Evolutionary conservation across 1,140 invertebrate species (phyloP).

Genomic region (Euglossa dilemma): DNA sequence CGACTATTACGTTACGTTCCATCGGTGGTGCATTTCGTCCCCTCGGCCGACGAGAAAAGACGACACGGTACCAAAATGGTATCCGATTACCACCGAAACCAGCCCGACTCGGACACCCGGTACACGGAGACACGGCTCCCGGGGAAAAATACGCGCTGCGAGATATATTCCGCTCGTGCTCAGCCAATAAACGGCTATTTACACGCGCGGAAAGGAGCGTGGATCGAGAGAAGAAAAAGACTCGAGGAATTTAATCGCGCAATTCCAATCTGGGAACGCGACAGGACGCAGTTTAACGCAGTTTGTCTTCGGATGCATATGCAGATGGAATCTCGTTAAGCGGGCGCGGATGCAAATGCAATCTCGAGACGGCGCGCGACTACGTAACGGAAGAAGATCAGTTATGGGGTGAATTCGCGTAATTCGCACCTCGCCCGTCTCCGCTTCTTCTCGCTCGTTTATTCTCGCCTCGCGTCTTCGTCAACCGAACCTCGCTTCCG

Average conservation of each 20-base stretch:
- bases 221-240: background rate
- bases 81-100: conserved; percentile 14
- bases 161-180: background rate
- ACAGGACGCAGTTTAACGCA: conserved; percentile 53
- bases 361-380: conserved; percentile 45
- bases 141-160: background rate
- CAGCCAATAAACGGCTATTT: conserved; percentile 30
- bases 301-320: conserved; percentile 53
- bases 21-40: conserved; percentile 21
- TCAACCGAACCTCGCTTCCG: no score
- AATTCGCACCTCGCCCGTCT: background rate
- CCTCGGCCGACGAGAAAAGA: conserved; percentile 2
- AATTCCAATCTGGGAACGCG: conserved; percentile 55
- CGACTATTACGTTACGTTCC: conserved; percentile 71
- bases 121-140: background rate
- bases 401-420: conserved; percentile 26
- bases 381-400: conserved; percentile 35
- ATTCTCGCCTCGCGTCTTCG: background rate
- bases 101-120: background rate
- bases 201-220: conserved; percentile 4
- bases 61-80: conserved; percentile 5
- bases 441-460: background rate
- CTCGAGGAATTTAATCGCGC: conserved; percentile 32
- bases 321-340: conserved; percentile 56
- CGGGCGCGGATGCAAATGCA: conserved; percentile 53